A percentile compares a stretch with the other conserved stretches of the same genome.
phyloP scores from a whole-genome alignment of 2,797 vertebrate genomes.

The Paguma larvata region DNA sequence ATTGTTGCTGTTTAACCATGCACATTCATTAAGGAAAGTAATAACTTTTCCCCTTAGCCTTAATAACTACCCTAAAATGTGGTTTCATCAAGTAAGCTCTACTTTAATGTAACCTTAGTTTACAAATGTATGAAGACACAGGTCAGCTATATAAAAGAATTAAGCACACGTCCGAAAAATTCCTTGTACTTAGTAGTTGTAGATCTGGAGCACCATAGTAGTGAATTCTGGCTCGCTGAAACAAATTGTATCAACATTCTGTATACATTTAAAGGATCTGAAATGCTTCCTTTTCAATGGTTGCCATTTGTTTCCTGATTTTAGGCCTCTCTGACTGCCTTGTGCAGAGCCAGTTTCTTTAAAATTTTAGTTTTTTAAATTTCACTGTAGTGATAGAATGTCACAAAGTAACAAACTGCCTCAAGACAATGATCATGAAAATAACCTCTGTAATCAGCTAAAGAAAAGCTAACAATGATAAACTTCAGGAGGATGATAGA shows the following conservation, averaged over 20 bases:
- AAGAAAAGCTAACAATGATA: constrained; percentile 72
- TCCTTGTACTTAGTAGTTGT: background rate
- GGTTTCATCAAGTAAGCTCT: background rate
- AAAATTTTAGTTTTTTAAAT: constrained; percentile 5
- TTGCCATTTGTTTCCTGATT: background rate
- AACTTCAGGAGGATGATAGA: constrained; percentile 73
- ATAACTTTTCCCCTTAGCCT: background rate
- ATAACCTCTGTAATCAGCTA: constrained; percentile 65
- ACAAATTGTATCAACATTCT: background rate
- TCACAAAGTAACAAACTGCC: background rate
- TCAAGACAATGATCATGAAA: constrained; percentile 75
- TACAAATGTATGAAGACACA: background rate
- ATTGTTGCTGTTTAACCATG: background rate
- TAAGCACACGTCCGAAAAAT: background rate
- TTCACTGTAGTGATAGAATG: background rate
- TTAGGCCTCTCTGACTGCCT: background rate
- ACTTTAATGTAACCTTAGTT: background rate
- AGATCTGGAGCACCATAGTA: background rate
- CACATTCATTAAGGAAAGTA: background rate
- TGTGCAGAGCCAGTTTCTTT: background rate
- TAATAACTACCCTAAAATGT: background rate
- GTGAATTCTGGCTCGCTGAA: background rate
- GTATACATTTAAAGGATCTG: background rate
- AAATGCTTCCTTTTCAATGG: background rate
- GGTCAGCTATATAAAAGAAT: background rate